These are phyloP conservation scores for Melinaea menophilus DNA, from an alignment of 2,888 invertebrate genomes.

Conservation along the genomic window DNA sequence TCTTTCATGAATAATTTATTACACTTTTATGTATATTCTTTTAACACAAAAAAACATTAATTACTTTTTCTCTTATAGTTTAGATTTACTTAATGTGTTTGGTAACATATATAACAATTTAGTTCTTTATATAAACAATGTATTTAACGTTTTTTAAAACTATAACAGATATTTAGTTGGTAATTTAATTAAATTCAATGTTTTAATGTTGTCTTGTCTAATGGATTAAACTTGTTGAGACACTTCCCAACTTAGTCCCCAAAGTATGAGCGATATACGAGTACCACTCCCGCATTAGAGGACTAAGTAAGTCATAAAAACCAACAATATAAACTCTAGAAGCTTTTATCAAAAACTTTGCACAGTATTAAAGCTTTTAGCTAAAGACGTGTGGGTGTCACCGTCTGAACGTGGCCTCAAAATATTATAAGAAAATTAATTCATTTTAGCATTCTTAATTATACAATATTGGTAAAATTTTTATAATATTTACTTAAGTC, in stretches of 20 bases:
- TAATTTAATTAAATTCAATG: background rate
- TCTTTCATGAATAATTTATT: too few relatives aligned
- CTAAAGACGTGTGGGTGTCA: conserved; percentile 7
- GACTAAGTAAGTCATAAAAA: conserved; percentile 23
- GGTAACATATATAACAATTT: background rate
- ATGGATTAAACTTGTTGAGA: conserved; percentile 7
- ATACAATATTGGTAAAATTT: too few relatives aligned
- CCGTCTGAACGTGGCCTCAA: conserved; percentile 34
- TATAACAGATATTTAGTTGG: background rate
- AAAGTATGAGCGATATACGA: conserved; percentile 2
- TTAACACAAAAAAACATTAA: too few relatives aligned
- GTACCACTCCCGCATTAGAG: conserved; percentile 15
- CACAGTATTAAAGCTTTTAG: conserved; percentile 25
- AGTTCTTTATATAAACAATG: too few relatives aligned
- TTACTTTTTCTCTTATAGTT: too few relatives aligned
- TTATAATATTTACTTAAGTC: too few relatives aligned
- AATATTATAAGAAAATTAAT: background rate
- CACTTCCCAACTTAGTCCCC: conserved; percentile 4
- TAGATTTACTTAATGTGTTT: too few relatives aligned
- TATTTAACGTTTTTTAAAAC: background rate
- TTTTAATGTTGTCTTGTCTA: background rate
- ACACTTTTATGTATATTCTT: too few relatives aligned
- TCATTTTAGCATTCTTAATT: too few relatives aligned
- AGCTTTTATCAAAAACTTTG: conserved; percentile 23
- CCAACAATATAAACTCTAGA: conserved; percentile 20